phyloP scores from a whole-genome alignment of 2,797 vertebrate species.

The Melanotaenia trifasciata region DNA sequence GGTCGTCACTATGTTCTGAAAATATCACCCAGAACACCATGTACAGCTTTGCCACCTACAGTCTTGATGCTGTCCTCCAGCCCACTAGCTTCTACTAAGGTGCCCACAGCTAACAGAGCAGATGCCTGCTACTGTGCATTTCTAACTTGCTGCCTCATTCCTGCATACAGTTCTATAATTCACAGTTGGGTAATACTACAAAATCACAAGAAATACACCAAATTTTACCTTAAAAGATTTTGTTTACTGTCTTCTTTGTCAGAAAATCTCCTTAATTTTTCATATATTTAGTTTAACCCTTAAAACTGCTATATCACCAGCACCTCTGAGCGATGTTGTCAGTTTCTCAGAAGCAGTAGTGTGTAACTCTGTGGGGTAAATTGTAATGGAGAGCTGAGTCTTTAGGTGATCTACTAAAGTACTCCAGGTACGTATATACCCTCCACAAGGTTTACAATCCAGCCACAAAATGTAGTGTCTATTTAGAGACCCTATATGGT shows the following conservation, averaged over 20 bases:
- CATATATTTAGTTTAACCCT: no score
- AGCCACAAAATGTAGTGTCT: no score
- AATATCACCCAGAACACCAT: background rate
- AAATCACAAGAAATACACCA: background rate
- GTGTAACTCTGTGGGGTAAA: no score
- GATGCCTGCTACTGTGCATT: background rate
- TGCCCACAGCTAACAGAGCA: background rate
- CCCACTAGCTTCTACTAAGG: background rate
- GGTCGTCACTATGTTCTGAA: background rate
- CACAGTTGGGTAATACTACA: background rate
- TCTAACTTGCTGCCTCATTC: background rate
- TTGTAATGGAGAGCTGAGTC: no score
- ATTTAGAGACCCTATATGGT: no score
- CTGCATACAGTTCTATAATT: background rate
- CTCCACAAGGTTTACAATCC: no score
- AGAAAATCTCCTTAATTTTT: background rate
- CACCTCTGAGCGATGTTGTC: no score
- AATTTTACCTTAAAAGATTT: background rate
- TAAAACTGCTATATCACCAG: no score
- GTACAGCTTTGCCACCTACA: conserved; percentile 11
- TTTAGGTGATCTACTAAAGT: no score
- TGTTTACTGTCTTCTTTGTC: background rate
- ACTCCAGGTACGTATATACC: no score
- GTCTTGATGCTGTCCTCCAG: background rate
- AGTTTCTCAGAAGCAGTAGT: no score